These are phyloP conservation scores for Smutsia gigantea DNA, from an alignment of 2,797 vertebrate genomes.

Conservation along the genomic window DNA sequence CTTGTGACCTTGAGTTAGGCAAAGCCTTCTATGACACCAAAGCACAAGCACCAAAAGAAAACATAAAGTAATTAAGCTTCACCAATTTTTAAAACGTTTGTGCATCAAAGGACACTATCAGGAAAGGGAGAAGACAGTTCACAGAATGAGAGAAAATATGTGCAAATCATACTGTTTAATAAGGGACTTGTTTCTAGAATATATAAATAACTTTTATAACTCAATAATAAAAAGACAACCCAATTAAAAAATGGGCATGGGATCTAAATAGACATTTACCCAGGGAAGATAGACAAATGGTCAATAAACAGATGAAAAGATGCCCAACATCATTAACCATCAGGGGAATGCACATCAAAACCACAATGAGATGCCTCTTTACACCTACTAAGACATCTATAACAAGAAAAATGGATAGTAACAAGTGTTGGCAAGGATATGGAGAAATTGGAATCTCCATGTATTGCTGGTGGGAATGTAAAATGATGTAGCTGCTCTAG, in stretches of 20 bases:
- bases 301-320: neutral
- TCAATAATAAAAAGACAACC: conserved; percentile 13
- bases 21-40: neutral
- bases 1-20: neutral
- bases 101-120: neutral
- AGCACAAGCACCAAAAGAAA: neutral
- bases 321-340: neutral
- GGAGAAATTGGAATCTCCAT: neutral
- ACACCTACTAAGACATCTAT: neutral
- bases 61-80: neutral
- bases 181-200: neutral
- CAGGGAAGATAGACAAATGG: neutral
- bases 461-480: neutral
- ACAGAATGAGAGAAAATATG: neutral
- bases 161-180: neutral
- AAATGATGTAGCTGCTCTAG: too few relatives aligned
- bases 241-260: neutral
- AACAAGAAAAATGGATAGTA: neutral
- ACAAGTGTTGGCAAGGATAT: neutral
- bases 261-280: neutral
- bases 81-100: neutral
- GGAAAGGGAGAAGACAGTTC: neutral
- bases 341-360: neutral
- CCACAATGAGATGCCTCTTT: neutral
- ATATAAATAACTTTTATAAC: neutral